Evolutionary conservation across 2,888 invertebrate species (phyloP).

Genomic region (Sipha maydis): DNA sequence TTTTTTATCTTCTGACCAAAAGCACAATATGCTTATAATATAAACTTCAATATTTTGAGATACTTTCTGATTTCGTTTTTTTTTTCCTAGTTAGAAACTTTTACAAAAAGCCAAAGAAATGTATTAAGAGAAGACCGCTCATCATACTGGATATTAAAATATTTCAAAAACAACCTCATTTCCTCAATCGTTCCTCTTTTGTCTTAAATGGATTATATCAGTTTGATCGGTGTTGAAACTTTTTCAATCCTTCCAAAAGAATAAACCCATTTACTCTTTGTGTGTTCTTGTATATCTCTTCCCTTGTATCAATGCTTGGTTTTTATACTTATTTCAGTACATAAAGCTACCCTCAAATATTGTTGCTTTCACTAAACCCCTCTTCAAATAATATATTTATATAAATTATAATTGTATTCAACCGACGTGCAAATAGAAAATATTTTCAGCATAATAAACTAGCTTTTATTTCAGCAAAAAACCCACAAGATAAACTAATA

Average conservation of each 20-base stretch:
- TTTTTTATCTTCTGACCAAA: neutral
- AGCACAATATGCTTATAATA: neutral
- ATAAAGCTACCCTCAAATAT: neutral
- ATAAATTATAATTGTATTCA: no score
- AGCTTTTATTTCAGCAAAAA: no score
- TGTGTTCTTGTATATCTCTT: neutral
- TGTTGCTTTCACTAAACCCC: neutral
- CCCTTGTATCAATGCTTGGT: neutral
- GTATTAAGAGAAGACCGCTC: constrained; percentile 24
- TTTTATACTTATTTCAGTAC: neutral
- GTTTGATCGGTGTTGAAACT: constrained; percentile 22
- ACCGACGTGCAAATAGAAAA: no score
- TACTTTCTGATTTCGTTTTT: neutral
- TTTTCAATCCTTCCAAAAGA: constrained; percentile 7
- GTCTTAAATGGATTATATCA: constrained; percentile 12
- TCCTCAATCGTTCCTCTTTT: neutral
- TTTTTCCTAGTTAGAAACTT: neutral
- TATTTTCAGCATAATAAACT: no score
- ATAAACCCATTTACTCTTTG: constrained; percentile 24
- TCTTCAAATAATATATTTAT: neutral
- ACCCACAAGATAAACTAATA: no score
- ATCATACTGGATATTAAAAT: constrained; percentile 39
- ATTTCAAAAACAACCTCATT: constrained; percentile 33
- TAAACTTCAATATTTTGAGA: neutral
- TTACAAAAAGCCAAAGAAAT: constrained; percentile 30